Base-by-base conservation (phyloP, 2,888 invertebrate genomes). In the Drosophila cognata region DNA sequence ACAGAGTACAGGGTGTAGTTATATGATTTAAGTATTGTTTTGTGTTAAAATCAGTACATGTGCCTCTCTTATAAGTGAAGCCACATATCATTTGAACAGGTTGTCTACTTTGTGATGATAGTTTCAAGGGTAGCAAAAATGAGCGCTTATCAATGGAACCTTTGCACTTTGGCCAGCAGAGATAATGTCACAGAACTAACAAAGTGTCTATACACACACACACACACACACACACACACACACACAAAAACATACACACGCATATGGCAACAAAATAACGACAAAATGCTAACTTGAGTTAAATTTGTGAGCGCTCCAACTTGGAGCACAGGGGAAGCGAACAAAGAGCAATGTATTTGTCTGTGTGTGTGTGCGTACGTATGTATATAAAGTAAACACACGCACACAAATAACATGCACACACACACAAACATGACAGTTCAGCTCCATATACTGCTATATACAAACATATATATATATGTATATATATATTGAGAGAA, bases 201-300 rank as follows among this genome's bases (percentile, higher is more conserved):
- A 60, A 46, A 21, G 58, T 51, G 67, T 7, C 56, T 52, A 36
- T 13, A 36, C 21, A 52, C 5, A 52, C 28, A 53, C 33, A 60
- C 51, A 50, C 33, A 53, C 1, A n/a, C 4, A n/a, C 38, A n/a
- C n/a, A 50, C 36, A 50, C 52, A 60, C 28, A 64, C 21, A 57
- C 4, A 60, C 13, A 36, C 25, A 36, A 8, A 53, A 10, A 36
- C 1, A 52, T 29, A 64, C 13, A 35, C 35, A 48, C 16, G 55
- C 31, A 60, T 68, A 62, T 68, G 81, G 58, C 66, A 86, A 79
- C 84, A 89, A 81, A 71, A 74, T 75, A 86, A 83, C 79, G 82
- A 84, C 81, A 81, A 79, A 84, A 81, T 87, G 79, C 70, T 79
- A 84, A 77, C 72, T 86, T 79, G 74, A 81, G 81, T 71, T 68